Evolutionary conservation across 2,797 vertebrate species (phyloP).

Genomic region (Danio aesculapii): DNA sequence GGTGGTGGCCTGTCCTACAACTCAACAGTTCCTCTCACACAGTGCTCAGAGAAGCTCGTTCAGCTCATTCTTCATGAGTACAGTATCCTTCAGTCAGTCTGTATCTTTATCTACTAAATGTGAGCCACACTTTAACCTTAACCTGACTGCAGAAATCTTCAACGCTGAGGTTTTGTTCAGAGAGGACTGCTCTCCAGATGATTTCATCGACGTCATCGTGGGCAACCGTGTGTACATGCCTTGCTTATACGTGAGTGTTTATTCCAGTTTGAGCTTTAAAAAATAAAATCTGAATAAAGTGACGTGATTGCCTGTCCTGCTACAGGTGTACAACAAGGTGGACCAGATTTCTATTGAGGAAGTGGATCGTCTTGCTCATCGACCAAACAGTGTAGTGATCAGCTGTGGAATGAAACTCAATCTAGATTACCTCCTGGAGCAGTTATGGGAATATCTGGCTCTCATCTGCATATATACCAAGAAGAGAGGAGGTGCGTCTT

Average conservation of each 20-base stretch:
- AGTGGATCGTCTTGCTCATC: constrained; percentile 91
- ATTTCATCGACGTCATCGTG: constrained; percentile 97
- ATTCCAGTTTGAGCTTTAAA: neutral
- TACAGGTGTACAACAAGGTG: constrained; percentile 98
- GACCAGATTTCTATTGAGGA: constrained; percentile 99
- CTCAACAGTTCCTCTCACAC: constrained; percentile 93
- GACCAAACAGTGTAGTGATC: constrained; percentile 92
- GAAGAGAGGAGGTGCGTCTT: constrained; percentile 92
- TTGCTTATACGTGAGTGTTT: constrained; percentile 90
- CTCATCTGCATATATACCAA: constrained; percentile 98
- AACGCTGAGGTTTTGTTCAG: constrained; percentile 97
- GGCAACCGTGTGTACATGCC: constrained; percentile 99
- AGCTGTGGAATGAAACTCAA: constrained; percentile 99
- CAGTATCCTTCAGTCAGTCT: constrained; percentile 88
- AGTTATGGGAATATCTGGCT: constrained; percentile 94
- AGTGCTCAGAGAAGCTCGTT: constrained; percentile 96
- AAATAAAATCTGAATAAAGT: neutral
- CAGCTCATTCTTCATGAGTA: constrained; percentile 98
- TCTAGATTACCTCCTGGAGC: constrained; percentile 94
- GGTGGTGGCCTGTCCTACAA: constrained; percentile 98
- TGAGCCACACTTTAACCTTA: constrained; percentile 61
- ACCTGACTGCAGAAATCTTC: constrained; percentile 91
- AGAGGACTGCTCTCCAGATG: constrained; percentile 94
- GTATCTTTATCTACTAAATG: neutral
- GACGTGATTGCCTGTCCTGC: constrained; percentile 25